Conservation (phyloP, 1,140 invertebrate genomes). For the Hylyphantes graminicola region DNA sequence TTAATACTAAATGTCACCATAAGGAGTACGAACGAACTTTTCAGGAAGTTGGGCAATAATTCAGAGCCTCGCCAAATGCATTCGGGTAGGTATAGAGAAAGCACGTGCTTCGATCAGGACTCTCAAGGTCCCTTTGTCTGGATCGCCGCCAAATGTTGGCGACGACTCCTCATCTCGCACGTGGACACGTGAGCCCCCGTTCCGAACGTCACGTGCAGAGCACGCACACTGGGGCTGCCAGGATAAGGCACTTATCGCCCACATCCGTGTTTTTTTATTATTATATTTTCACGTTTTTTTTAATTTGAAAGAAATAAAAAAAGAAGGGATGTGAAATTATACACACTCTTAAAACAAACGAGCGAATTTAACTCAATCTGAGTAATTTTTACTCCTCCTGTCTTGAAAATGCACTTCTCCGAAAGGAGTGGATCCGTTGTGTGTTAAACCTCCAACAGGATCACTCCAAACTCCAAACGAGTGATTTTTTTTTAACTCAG, state of each 20-base stretch:
- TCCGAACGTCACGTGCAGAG: slow-evolving; percentile 45
- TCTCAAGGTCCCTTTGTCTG: slow-evolving; percentile 9
- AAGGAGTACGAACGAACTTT: slow-evolving; percentile 6
- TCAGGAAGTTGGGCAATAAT: slow-evolving; percentile 2
- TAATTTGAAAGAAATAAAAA: no score
- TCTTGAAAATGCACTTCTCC: no score
- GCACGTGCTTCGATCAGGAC: slow-evolving; percentile 14
- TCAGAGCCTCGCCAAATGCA: not conserved
- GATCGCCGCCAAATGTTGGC: slow-evolving; percentile 50
- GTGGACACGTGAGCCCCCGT: slow-evolving; percentile 55
- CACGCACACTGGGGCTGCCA: slow-evolving; percentile 19
- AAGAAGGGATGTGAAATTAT: no score
- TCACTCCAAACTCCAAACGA: no score
- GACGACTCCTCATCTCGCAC: slow-evolving; percentile 43
- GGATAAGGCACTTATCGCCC: slow-evolving; percentile 3
- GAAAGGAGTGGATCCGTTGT: no score
- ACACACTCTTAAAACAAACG: no score
- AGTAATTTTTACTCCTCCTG: no score
- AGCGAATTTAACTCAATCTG: no score
- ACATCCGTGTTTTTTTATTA: not conserved
- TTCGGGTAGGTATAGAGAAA: not conserved
- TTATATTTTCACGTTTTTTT: not conserved
- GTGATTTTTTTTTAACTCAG: no score
- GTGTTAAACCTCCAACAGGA: no score
- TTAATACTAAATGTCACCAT: no score